Conservation (phyloP, 2,113 vertebrate genomes). For the Equus quagga region DNA sequence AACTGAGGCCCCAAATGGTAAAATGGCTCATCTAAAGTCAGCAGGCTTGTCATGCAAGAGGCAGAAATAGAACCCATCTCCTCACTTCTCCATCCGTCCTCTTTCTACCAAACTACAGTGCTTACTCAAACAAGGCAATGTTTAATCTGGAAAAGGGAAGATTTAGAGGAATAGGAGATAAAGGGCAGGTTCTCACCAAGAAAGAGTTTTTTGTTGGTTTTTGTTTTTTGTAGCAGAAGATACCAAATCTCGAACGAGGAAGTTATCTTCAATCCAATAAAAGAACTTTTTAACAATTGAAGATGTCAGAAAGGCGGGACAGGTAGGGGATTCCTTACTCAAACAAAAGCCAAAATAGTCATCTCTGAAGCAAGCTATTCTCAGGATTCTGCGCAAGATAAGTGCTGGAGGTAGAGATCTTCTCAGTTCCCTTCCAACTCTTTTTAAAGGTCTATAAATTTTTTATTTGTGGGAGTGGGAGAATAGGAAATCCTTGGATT, state of each 20-base stretch:
- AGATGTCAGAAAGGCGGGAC: neutral
- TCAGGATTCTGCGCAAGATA: neutral
- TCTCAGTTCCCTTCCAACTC: constrained; percentile 8
- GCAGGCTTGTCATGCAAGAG: neutral
- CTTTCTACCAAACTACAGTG: neutral
- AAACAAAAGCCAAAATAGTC: constrained; percentile 13
- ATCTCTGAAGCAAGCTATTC: neutral
- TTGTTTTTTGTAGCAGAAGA: neutral
- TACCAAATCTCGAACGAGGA: neutral
- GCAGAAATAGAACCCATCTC: neutral
- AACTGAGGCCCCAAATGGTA: neutral
- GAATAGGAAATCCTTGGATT: neutral
- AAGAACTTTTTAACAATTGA: neutral
- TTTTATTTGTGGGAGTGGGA: neutral
- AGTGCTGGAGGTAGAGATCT: neutral
- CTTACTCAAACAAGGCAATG: neutral
- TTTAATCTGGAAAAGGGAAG: constrained; percentile 3
- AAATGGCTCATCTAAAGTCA: neutral
- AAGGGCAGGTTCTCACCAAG: neutral
- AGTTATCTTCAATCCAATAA: neutral
- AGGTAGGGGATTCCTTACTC: neutral
- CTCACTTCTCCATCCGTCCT: neutral
- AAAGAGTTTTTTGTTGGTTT: neutral
- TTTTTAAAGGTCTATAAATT: neutral
- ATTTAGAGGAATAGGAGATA: neutral